phyloP scores from a whole-genome alignment of 2,888 invertebrate species.

The Epinotia brunnichana region DNA sequence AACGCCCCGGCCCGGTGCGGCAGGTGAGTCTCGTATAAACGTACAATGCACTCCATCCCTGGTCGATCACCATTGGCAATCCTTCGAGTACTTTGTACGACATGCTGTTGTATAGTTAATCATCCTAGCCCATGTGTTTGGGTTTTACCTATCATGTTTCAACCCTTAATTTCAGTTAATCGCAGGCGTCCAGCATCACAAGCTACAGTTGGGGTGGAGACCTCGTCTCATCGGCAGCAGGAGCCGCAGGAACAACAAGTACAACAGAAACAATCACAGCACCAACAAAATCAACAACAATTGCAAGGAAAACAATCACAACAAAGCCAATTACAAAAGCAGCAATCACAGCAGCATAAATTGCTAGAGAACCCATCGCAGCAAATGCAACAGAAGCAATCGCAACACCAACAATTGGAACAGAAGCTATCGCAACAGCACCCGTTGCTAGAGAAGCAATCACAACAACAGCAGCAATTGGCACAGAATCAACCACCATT shows the following conservation, averaged over 20 bases:
- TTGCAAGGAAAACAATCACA: neutral
- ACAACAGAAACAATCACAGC: neutral
- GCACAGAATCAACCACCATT: neutral
- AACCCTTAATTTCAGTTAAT: conserved; percentile 7
- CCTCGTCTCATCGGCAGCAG: neutral
- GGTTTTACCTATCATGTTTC: too few species aligned
- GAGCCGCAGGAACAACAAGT: neutral
- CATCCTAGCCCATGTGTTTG: too few species aligned
- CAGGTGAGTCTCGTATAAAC: too few species aligned
- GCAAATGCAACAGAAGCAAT: neutral
- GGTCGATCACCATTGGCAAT: too few species aligned
- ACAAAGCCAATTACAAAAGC: neutral
- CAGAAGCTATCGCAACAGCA: neutral
- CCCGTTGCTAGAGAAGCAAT: neutral
- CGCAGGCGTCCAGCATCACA: neutral
- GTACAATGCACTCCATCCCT: too few species aligned
- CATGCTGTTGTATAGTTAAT: too few species aligned
- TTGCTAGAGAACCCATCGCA: neutral
- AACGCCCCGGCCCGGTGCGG: too few species aligned
- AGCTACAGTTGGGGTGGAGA: neutral
- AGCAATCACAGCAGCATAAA: neutral
- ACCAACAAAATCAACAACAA: neutral
- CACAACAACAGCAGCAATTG: neutral
- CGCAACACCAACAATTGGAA: neutral
- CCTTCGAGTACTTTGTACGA: too few species aligned